Evolutionary conservation across 2,113 vertebrate genomes (phyloP).

Genomic region (Micronycteris hirsuta): DNA sequence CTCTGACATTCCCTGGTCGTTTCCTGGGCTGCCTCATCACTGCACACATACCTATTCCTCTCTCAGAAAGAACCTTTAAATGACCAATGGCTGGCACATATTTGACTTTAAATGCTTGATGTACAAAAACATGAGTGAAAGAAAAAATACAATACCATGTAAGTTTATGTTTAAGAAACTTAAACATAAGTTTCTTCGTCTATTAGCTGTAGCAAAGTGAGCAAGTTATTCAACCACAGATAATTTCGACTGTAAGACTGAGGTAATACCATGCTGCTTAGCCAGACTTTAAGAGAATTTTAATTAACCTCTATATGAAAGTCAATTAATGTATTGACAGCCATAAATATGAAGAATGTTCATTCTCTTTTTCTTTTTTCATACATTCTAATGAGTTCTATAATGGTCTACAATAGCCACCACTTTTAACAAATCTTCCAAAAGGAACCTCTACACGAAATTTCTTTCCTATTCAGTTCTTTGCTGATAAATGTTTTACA

Average conservation of each 20-base stretch:
- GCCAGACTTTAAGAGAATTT: not conserved
- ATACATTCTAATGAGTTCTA: not conserved
- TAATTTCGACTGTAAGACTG: not conserved
- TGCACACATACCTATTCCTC: not conserved
- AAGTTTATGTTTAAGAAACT: too few relatives aligned
- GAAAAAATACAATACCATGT: not conserved
- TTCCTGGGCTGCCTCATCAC: not conserved
- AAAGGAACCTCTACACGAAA: not conserved
- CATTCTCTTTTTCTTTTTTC: not conserved
- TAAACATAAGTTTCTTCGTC: not conserved
- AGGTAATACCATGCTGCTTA: not conserved
- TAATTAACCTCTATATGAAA: not conserved
- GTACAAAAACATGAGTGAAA: not conserved
- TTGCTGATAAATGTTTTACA: not conserved
- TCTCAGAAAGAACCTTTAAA: not conserved
- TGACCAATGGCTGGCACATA: not conserved
- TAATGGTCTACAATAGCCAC: not conserved
- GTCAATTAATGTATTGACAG: not conserved
- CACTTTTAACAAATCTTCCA: not conserved
- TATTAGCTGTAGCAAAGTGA: not conserved
- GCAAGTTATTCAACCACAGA: not conserved
- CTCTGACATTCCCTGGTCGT: not conserved
- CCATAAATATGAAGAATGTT: not conserved
- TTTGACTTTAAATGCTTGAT: not conserved
- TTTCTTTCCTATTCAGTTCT: not conserved